phyloP scores from a whole-genome alignment of 2,113 vertebrate genomes.

The Carassius gibelio region DNA sequence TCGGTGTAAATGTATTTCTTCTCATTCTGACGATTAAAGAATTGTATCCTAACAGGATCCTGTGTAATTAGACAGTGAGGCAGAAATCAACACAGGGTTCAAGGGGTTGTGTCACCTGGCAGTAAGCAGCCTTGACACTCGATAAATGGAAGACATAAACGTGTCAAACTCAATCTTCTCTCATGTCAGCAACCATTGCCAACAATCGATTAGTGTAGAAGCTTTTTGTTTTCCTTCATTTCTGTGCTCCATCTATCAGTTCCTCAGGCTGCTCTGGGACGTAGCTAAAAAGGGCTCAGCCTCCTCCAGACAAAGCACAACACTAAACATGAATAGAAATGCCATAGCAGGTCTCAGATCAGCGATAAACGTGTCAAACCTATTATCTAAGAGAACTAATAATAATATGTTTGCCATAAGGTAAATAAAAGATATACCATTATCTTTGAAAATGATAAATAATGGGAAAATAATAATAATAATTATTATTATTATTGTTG shows the following conservation, averaged over 20 bases:
- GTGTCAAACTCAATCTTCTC: slow-evolving; percentile 10
- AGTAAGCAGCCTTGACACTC: slow-evolving; percentile 7
- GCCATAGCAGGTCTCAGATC: too few relatives aligned
- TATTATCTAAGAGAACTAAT: too few relatives aligned
- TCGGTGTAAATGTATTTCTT: slow-evolving; percentile 24
- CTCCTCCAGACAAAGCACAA: not conserved
- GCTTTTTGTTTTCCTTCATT: slow-evolving; percentile 19
- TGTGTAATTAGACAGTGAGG: slow-evolving; percentile 6
- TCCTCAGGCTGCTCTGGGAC: not conserved
- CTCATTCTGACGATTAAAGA: not conserved
- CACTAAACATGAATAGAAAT: too few relatives aligned
- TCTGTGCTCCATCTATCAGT: not conserved
- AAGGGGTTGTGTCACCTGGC: not conserved
- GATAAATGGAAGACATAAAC: slow-evolving; percentile 3
- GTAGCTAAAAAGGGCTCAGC: not conserved
- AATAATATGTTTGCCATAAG: too few relatives aligned
- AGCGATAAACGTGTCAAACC: too few relatives aligned
- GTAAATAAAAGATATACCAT: too few relatives aligned
- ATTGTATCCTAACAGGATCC: slow-evolving; percentile 12
- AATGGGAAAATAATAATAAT: too few relatives aligned
- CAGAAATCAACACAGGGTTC: slow-evolving; percentile 23
- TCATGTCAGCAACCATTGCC: not conserved
- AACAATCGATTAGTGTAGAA: slow-evolving; percentile 12
- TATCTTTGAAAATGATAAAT: too few relatives aligned
- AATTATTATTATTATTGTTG: too few relatives aligned